phyloP scores from a whole-genome alignment of 2,797 vertebrate genomes.

The Alectoris magna region DNA sequence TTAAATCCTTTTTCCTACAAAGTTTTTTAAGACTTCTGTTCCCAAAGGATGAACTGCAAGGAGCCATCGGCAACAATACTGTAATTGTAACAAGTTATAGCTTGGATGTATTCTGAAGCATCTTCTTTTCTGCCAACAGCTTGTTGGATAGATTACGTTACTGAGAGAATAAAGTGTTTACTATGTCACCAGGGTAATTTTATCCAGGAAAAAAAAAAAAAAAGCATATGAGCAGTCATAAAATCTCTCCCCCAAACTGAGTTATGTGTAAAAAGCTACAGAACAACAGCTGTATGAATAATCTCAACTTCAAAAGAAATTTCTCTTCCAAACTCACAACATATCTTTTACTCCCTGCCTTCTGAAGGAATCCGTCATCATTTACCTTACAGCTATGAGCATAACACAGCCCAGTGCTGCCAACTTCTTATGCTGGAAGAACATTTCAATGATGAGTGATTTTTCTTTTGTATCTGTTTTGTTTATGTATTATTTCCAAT shows the following conservation, averaged over 20 bases:
- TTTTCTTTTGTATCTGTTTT: not conserved
- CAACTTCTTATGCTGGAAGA: not conserved
- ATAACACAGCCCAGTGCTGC: not conserved
- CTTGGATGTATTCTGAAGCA: not conserved
- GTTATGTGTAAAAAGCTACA: not conserved
- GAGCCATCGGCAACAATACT: not conserved
- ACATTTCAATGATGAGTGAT: not conserved
- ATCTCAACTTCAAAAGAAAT: not conserved
- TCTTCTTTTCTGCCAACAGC: not conserved
- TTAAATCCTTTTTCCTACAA: not conserved
- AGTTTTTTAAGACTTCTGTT: not conserved
- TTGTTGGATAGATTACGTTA: constrained; percentile 5
- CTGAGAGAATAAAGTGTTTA: constrained; percentile 30
- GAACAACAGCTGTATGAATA: not conserved
- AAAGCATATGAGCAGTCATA: not conserved
- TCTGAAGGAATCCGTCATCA: not conserved
- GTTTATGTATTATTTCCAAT: not conserved
- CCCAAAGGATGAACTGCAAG: not conserved
- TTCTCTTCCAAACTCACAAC: not conserved
- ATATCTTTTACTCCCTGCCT: not conserved
- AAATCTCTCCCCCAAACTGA: not conserved
- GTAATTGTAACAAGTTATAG: not conserved
- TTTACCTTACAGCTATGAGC: not conserved
- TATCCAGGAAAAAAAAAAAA: not conserved
- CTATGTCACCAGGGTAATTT: constrained; percentile 27